Base-by-base conservation (phyloP, 1,140 invertebrate species). In the Drosophila ficusphila region DNA sequence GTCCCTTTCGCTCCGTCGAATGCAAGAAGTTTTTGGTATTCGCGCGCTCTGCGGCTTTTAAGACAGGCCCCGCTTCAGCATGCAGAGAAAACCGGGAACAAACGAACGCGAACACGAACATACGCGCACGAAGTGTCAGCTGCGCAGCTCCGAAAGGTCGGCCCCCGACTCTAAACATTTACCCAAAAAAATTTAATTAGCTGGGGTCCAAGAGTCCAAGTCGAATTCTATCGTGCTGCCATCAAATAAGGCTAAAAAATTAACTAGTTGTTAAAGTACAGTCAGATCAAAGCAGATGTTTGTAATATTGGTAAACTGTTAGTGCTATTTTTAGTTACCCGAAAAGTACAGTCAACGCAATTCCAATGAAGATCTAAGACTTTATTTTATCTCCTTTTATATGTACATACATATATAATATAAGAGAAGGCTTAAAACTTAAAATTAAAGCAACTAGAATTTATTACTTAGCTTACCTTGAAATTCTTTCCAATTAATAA, bases 11-110 rank as follows among this genome's bases (percentile, higher is more conserved):
- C 57, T 29, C 36, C 41, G 52, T 62, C 65, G 58, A 62, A 52
- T 74, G 82, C 76, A 88, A 86, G 81, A 86, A 86, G 81, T 86
- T 86, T 82, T 86, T 68, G 54, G 64, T 86, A 73, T 76, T 88
- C 82, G 81, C 77, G 79, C 70, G 60, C 48, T 62, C 75, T 78
- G 31, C 46, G 72, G 61, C 57, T 39, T 44, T 77, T 72, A 88
- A 88, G 81, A 86, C 71, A 86, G 81, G 81, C 81, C 81, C 81
- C 81, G 81, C 65, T 86, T 79, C 81, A 62, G 62, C 6, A 41
- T 54, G 47, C 73, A 53, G 67, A 51, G 72, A 75, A 78, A 79
- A 64, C 61, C 61, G 46, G 36, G 49, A 71, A 36, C 48, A 25
- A 65, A 38, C 71, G 49, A 54, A 23, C 36, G 38, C 56, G 41